phyloP scores from a whole-genome alignment of 64 coral and sea anemone species.

The Hydrozoanthus tunicans region DNA sequence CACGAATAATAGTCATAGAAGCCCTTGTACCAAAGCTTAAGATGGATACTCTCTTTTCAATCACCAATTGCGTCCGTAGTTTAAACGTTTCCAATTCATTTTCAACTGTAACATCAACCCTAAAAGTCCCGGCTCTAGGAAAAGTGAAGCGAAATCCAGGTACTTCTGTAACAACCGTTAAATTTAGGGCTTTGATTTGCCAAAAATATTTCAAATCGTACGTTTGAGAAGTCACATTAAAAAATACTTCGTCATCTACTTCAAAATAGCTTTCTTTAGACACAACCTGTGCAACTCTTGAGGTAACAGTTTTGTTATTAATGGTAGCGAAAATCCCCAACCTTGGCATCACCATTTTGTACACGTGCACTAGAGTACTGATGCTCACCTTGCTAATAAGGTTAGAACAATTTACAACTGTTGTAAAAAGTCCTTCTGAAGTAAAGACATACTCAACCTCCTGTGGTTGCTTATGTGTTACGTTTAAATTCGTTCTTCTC shows the following conservation, averaged over 20 bases:
- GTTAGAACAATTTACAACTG: constrained; percentile 5
- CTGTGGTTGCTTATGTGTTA: neutral
- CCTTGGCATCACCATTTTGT: constrained; percentile 6
- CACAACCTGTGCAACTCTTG: neutral
- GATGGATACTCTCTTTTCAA: constrained; percentile 40
- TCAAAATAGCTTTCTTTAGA: constrained; percentile 28
- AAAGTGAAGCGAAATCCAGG: neutral
- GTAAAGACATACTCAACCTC: constrained; percentile 11
- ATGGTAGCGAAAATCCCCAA: neutral
- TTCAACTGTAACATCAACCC: constrained; percentile 18
- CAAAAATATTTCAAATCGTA: constrained; percentile 28
- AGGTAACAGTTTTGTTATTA: constrained; percentile 3
- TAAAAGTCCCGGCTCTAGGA: constrained; percentile 21
- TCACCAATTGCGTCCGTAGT: constrained; percentile 9
- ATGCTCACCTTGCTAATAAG: neutral
- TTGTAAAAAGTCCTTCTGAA: constrained; percentile 3
- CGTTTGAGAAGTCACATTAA: constrained; percentile 41
- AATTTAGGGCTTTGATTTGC: constrained; percentile 43
- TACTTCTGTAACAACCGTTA: neutral
- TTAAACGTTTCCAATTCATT: constrained; percentile 18
- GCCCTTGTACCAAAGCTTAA: constrained; percentile 3
- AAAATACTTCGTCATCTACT: constrained; percentile 13
- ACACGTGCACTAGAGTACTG: constrained; percentile 1
- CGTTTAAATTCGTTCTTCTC: neutral
- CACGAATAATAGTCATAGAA: constrained; percentile 15